These are phyloP conservation scores for Thunnus thynnus DNA, from an alignment of 2,113 vertebrate species.

Conservation along the genomic window DNA sequence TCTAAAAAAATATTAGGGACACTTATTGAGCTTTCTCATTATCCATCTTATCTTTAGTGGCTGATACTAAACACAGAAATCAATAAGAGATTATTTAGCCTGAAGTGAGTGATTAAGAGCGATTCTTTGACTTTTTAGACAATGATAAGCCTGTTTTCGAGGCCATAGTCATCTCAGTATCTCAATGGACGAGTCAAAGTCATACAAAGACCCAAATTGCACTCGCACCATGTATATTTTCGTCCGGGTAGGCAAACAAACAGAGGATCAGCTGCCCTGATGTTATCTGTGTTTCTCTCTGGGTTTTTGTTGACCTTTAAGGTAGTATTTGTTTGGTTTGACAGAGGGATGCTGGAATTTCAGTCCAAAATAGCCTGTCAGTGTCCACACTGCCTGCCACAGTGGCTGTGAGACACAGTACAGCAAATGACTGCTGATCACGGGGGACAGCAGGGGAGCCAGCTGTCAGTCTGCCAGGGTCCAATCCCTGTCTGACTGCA, in stretches of 20 bases:
- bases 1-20: neutral
- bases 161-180: neutral
- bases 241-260: slow-evolving; percentile 25
- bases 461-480: slow-evolving; percentile 74
- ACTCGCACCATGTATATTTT: neutral
- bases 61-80: neutral
- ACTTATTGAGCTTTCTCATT: neutral
- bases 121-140: neutral
- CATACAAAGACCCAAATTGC: slow-evolving; percentile 10
- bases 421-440: slow-evolving; percentile 78
- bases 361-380: slow-evolving; percentile 74
- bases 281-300: slow-evolving; percentile 29
- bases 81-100: neutral
- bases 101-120: neutral
- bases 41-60: neutral
- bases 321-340: slow-evolving; percentile 68
- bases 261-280: slow-evolving; percentile 31
- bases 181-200: slow-evolving; percentile 13
- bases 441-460: slow-evolving; percentile 59
- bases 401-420: slow-evolving; percentile 65
- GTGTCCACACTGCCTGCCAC: slow-evolving; percentile 60
- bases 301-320: slow-evolving; percentile 69
- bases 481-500: slow-evolving; percentile 55
- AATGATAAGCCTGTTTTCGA: neutral
- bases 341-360: slow-evolving; percentile 71